These are phyloP conservation scores for Diachrysia chrysitis DNA, from an alignment of 2,888 invertebrate genomes.

Conservation along the genomic window DNA sequence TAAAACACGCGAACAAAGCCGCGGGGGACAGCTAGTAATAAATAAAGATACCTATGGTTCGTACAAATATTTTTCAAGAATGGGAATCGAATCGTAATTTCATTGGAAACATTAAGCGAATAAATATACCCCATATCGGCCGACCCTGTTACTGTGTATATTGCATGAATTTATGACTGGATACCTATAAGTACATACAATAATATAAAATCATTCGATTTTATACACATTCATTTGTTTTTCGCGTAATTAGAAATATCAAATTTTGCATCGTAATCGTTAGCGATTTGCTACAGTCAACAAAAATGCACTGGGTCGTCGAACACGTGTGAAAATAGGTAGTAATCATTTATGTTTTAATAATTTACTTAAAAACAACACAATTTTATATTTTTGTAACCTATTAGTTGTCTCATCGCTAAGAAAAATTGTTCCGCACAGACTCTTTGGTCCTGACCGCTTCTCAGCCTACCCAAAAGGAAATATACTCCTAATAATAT, in stretches of 20 bases:
- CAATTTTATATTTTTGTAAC: too few species aligned
- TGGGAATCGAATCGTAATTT: too few species aligned
- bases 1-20: too few species aligned
- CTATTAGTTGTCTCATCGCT: too few species aligned
- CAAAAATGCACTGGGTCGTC: slow-evolving; percentile 7
- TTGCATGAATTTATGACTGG: neutral
- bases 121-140: too few species aligned
- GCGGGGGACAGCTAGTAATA: too few species aligned
- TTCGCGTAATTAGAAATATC: slow-evolving; percentile 39
- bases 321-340: neutral
- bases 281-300: slow-evolving; percentile 28
- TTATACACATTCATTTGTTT: neutral
- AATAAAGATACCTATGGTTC: neutral
- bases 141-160: too few species aligned
- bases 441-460: too few species aligned
- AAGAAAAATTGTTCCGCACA: too few species aligned
- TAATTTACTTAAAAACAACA: neutral
- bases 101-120: too few species aligned
- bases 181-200: neutral
- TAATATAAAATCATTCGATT: neutral
- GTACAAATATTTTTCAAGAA: neutral
- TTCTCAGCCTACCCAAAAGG: too few species aligned
- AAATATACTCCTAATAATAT: too few species aligned
- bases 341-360: neutral
- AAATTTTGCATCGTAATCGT: slow-evolving; percentile 20